These are phyloP conservation scores for Eupithecia centaureata DNA, from an alignment of 2,888 invertebrate genomes.

Conservation along the genomic window DNA sequence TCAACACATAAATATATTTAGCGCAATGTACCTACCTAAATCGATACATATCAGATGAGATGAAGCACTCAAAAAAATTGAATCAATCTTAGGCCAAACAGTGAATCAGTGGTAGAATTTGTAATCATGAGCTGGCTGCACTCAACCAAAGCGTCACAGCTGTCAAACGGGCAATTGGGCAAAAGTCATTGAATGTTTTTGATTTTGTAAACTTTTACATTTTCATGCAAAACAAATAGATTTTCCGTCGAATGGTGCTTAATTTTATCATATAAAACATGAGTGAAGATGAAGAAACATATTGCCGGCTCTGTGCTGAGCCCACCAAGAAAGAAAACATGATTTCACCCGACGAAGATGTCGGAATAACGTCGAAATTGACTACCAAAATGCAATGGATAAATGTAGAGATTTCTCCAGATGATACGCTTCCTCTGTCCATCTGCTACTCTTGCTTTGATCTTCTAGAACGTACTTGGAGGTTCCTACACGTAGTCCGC, in stretches of 20 bases:
- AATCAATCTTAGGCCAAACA: neutral
- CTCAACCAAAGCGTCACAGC: slow-evolving; percentile 6
- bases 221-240: slow-evolving; percentile 23
- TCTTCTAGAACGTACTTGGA: slow-evolving; percentile 72
- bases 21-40: neutral
- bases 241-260: slow-evolving; percentile 22
- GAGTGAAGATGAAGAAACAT: slow-evolving; percentile 63
- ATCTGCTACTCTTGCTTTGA: slow-evolving; percentile 79
- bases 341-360: slow-evolving; percentile 69
- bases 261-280: slow-evolving; percentile 47
- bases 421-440: slow-evolving; percentile 63
- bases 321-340: slow-evolving; percentile 64
- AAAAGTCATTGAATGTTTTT: slow-evolving; percentile 32
- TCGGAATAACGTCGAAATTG: slow-evolving; percentile 66
- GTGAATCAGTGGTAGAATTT: neutral
- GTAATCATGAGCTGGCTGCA: neutral
- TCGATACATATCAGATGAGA: too few relatives aligned
- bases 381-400: slow-evolving; percentile 74
- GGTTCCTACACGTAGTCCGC: slow-evolving; percentile 69
- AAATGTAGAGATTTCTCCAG: slow-evolving; percentile 66
- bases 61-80: neutral
- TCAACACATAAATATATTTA: neutral
- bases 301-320: slow-evolving; percentile 77
- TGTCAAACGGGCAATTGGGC: slow-evolving; percentile 16
- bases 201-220: slow-evolving; percentile 23